Base-by-base conservation (phyloP, 1,140 invertebrate genomes). In the Wiebesia pumilae region DNA sequence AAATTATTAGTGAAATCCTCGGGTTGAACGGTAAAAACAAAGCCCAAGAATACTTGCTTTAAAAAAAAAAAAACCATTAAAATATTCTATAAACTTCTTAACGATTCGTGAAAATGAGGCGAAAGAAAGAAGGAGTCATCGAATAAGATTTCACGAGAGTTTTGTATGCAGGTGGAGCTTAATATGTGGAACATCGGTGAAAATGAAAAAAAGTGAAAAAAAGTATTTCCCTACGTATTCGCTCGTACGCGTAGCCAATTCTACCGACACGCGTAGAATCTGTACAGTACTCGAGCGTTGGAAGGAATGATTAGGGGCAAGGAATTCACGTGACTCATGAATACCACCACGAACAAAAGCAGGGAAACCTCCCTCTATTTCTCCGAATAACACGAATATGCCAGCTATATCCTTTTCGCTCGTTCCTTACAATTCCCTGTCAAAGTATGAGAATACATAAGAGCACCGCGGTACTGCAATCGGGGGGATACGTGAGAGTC, bases 251-350 rank as follows among this genome's bases (percentile, higher is more conserved):
- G 24, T 27, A 27, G 19, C 0, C 33, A 81, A n/a, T n/a, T n/a
- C 79, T 24, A 27, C 3, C 27, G 30, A 38, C 2, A 30, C 10
- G 1, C 2, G 80, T 16, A 47, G 19, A 69, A 81, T 21, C 38
- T 69, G 35, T n/a, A 69, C 12, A 58, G 30, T 19, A 43, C 35
- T n/a, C 38, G 14, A 65, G 80, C 21, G 62, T 81, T 81, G 38
- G 43, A 65, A 81, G 80, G 24, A 62, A 69, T 69, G 62, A 81
- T 81, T 69, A 81, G 62, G 62, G 38, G 58, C 58, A 21, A 82
- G 67, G 81, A 82, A 82, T 82, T 71, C 81, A 82, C 67, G 67
- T 73, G 67, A 33, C n/a, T 35, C 65, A 33, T 73, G 81, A 82
- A 82, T 82, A 82, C 81, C 81, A 30, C 10, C 16, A 38, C 30